phyloP scores from a whole-genome alignment of 2,888 invertebrate genomes.

The Nudaria mundana region DNA sequence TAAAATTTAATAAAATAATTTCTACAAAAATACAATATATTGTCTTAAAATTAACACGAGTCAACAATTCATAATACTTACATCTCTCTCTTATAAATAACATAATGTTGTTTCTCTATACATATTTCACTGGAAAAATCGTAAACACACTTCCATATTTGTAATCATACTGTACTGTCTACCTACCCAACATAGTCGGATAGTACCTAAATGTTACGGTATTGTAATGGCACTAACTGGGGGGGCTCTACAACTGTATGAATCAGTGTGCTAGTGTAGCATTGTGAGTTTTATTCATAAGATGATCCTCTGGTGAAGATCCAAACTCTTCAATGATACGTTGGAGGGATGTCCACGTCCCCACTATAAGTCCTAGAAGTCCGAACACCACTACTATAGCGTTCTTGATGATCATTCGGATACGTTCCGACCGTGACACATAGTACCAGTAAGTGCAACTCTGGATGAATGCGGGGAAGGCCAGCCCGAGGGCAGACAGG shows the following conservation, averaged over 20 bases:
- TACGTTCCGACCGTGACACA: conserved; percentile 75
- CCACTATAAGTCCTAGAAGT: conserved; percentile 84
- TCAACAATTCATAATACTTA: conserved; percentile 35
- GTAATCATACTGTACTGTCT: conserved; percentile 21
- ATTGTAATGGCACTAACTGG: conserved; percentile 45
- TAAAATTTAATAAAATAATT: conserved; percentile 6
- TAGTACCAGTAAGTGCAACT: conserved; percentile 90
- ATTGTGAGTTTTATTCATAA: conserved; percentile 8
- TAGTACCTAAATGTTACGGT: conserved; percentile 16
- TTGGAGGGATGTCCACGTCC: conserved; percentile 85
- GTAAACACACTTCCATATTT: conserved; percentile 29
- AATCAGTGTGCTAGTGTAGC: conserved; percentile 1
- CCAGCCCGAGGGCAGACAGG: conserved; percentile 92
- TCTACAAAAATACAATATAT: conserved; percentile 27
- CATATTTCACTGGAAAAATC: conserved; percentile 39
- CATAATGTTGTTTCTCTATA: too few relatives aligned
- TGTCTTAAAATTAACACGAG: conserved; percentile 29
- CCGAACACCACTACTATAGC: conserved; percentile 84
- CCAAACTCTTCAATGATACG: conserved; percentile 82
- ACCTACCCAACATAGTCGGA: neutral
- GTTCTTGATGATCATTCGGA: conserved; percentile 83
- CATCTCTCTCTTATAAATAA: conserved; percentile 35
- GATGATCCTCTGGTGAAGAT: neutral
- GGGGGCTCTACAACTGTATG: conserved; percentile 12
- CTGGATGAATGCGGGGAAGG: conserved; percentile 94